Conservation (phyloP, 2,113 vertebrate species). For the Amphiprion percula region DNA sequence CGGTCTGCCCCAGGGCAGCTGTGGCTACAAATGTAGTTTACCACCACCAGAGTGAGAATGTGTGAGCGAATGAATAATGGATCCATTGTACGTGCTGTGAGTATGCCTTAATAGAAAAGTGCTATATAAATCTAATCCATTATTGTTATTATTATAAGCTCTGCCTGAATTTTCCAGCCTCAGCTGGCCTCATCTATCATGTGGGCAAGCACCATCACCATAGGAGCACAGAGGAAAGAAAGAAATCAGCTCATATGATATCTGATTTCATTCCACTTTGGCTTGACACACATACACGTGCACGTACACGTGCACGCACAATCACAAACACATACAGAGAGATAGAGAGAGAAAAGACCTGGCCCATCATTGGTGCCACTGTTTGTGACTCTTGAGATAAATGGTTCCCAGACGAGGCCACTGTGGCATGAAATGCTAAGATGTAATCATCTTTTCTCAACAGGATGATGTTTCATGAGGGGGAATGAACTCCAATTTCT, state of each 20-base stretch:
- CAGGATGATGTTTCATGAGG: constrained; percentile 55
- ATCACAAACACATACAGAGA: constrained; percentile 8
- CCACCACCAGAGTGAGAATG: too few relatives aligned
- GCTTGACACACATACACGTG: neutral
- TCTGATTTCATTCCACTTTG: constrained; percentile 67
- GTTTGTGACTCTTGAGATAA: constrained; percentile 68
- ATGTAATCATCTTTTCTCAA: constrained; percentile 73
- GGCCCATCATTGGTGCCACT: constrained; percentile 60
- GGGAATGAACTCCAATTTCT: constrained; percentile 51
- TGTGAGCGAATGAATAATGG: too few relatives aligned
- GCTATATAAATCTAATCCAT: too few relatives aligned
- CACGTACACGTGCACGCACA: neutral
- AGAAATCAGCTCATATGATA: constrained; percentile 67
- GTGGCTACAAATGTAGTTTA: too few relatives aligned
- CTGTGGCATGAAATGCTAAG: constrained; percentile 68
- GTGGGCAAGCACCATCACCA: constrained; percentile 42
- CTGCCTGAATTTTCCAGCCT: constrained; percentile 23
- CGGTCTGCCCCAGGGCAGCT: too few relatives aligned
- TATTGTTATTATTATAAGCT: neutral
- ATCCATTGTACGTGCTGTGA: too few relatives aligned
- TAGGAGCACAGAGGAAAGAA: constrained; percentile 32
- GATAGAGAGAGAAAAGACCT: constrained; percentile 24
- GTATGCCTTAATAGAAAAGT: too few relatives aligned
- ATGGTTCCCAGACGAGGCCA: constrained; percentile 54
- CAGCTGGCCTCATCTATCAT: constrained; percentile 55